Base-by-base conservation (phyloP, 2,888 invertebrate species). In the Agrypnus murinus region DNA sequence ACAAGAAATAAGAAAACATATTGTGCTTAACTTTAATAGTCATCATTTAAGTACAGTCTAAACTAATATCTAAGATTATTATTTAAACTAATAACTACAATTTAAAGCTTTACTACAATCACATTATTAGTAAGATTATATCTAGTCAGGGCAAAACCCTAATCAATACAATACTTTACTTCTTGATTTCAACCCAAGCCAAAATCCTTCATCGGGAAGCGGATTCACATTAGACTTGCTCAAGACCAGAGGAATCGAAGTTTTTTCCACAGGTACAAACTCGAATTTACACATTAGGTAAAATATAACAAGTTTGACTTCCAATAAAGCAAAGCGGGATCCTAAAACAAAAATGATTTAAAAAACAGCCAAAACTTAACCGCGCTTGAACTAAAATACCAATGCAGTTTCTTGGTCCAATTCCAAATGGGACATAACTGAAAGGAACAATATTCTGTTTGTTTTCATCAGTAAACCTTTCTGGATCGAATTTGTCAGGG, bases 401-500 rank as follows among this genome's bases (percentile, higher is more conserved):
- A 31, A 60, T 25, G 14, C 45, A 60, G 9, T 60, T 25, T 32
- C 60, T 17, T 8, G 60, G 60, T 2, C 60, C 60, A n/a, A 6
- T 19, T 6, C 45, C 60, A 15, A 60, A 60, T 7, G 57, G 57
- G 15, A 57, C 1, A 45, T 45, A 43, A 12, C 32, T 14, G 31
- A 60, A 60, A 9, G 43, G 31, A 3, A 6, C 9, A 32, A 31
- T 14, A 8, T 10, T 31, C 2, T 45, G 25, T 12, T 34, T 43
- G 14, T 57, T 57, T 80, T 69, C 0, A 81, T 77, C 72, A n/a
- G 4, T 45, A n/a, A 60, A 60, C 10, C 90, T 83, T 71, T 88
- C 88, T 0, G 88, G 88, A 34, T 83, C 84, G 74, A 89, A 88
- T 53, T 84, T 81, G 0, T 86, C 79, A 0, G 90, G 90, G 15